phyloP scores from a whole-genome alignment of 1,140 invertebrate genomes.

The Littorina saxatilis region DNA sequence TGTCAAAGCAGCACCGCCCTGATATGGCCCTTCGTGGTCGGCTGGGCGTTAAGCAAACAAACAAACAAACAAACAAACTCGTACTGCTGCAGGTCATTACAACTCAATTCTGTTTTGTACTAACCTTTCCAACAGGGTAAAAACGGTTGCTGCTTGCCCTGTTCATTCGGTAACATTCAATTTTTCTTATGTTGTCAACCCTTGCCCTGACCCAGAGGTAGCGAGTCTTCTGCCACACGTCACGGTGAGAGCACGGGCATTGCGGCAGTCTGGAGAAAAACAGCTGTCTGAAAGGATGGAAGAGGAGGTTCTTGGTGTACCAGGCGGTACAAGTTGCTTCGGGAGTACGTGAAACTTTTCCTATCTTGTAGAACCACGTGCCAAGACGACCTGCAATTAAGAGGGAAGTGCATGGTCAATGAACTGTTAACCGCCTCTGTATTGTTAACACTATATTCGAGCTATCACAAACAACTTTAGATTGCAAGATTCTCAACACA shows the following conservation, averaged over 20 bases:
- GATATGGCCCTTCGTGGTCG: too few relatives aligned
- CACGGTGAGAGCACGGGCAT: constrained; percentile 1
- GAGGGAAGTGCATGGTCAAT: too few relatives aligned
- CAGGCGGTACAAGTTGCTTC: neutral
- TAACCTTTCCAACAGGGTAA: neutral
- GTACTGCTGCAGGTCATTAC: too few relatives aligned
- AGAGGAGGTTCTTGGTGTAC: neutral
- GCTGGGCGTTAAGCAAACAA: too few relatives aligned
- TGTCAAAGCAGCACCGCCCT: too few relatives aligned
- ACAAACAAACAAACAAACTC: too few relatives aligned
- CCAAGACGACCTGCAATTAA: neutral
- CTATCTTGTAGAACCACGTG: neutral
- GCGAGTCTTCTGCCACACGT: neutral
- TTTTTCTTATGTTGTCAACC: neutral
- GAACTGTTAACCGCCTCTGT: too few relatives aligned
- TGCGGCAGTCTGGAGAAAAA: neutral
- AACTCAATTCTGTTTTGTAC: too few relatives aligned
- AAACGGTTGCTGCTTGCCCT: neutral
- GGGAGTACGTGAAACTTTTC: neutral
- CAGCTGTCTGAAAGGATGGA: neutral
- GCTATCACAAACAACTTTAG: too few relatives aligned
- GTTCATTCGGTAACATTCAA: neutral
- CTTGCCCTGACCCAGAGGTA: neutral
- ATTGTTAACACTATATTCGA: too few relatives aligned
- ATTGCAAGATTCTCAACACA: too few relatives aligned